Evolutionary conservation across 2,888 invertebrate species (phyloP).

Genomic region (Boloria selene): DNA sequence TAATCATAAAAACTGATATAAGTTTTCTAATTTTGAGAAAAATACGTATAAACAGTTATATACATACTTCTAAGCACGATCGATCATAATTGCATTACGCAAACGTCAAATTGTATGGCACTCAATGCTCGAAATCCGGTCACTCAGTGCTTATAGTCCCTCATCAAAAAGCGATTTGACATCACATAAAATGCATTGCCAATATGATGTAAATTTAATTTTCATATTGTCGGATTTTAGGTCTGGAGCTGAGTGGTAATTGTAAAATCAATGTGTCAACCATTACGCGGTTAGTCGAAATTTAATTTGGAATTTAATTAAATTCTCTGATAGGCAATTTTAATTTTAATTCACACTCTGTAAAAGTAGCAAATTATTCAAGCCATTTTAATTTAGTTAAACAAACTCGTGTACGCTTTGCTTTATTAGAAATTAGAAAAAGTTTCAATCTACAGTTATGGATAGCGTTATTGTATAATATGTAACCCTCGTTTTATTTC

Average conservation of each 20-base stretch:
- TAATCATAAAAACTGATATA: too few species aligned
- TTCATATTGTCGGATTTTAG: slow-evolving; percentile 25
- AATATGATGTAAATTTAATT: slow-evolving; percentile 26
- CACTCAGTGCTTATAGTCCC: slow-evolving; percentile 22
- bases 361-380: slow-evolving; percentile 12
- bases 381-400: slow-evolving; percentile 13
- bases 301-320: slow-evolving; percentile 24
- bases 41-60: too few species aligned
- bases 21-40: too few species aligned
- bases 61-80: slow-evolving; percentile 1
- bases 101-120: slow-evolving; percentile 16
- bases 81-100: slow-evolving; percentile 21
- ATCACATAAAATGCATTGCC: slow-evolving; percentile 28
- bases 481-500: too few species aligned
- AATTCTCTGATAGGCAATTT: slow-evolving; percentile 18
- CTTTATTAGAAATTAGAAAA: slow-evolving; percentile 14
- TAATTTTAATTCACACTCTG: slow-evolving; percentile 20
- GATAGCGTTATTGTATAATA: too few species aligned
- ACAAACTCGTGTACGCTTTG: slow-evolving; percentile 5
- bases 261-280: slow-evolving; percentile 26
- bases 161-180: slow-evolving; percentile 29
- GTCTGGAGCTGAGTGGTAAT: slow-evolving; percentile 25
- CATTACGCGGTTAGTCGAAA: slow-evolving; percentile 22
- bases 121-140: slow-evolving; percentile 13
- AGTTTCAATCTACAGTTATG: neutral